Percentiles rank a stretch among this genome's conserved stretches.
Evolutionary conservation across 2,113 vertebrate genomes (phyloP).

Genomic region (Heterocephalus glaber): DNA sequence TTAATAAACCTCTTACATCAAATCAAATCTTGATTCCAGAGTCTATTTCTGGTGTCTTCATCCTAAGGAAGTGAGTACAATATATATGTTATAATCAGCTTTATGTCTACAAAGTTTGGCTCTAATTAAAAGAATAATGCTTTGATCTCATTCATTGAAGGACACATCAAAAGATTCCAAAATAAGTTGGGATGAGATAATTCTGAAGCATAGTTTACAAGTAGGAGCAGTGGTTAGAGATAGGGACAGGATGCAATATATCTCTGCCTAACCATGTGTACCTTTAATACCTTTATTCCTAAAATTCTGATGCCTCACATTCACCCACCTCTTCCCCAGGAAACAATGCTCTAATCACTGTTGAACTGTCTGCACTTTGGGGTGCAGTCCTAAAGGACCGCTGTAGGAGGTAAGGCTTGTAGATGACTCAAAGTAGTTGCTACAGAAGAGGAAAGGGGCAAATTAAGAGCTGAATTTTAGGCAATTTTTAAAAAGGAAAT

Average conservation of each 20-base stretch:
- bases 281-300: neutral
- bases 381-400: neutral
- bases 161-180: neutral
- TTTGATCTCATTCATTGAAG: conserved; percentile 9
- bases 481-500: neutral
- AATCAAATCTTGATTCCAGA: neutral
- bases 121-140: neutral
- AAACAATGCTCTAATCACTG: neutral
- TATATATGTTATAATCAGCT: neutral
- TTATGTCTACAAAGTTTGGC: neutral
- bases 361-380: neutral
- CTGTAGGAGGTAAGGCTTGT: neutral
- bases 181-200: neutral
- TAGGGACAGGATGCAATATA: too few species aligned
- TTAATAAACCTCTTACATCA: conserved; percentile 18
- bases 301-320: neutral
- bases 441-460: neutral
- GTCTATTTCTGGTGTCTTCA: neutral
- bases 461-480: neutral
- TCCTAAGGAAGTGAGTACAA: neutral
- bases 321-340: neutral
- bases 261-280: neutral
- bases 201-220: neutral
- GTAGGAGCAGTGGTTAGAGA: neutral
- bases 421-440: neutral